Conservation (phyloP, 2,113 vertebrate species). For the Hypanus sabinus region DNA sequence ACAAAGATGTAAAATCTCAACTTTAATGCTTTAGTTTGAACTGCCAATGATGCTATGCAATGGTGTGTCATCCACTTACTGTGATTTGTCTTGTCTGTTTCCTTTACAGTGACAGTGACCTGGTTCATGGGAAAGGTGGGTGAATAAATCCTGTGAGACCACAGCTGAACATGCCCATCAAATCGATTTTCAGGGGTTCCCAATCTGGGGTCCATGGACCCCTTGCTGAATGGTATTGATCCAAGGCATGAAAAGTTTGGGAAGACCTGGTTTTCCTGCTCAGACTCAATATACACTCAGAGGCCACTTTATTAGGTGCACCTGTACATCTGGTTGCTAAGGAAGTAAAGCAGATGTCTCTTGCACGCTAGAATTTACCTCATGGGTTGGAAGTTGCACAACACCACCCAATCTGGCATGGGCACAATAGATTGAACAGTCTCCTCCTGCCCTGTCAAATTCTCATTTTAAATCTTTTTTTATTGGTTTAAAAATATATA, state of each 20-base stretch:
- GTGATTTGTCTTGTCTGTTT: background rate
- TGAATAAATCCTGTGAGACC: background rate
- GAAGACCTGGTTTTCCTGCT: no score
- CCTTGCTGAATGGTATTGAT: no score
- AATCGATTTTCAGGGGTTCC: background rate
- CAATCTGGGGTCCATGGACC: no score
- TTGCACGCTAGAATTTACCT: background rate
- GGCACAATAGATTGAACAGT: no score
- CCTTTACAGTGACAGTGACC: no score
- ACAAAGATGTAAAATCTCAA: background rate
- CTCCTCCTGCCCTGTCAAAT: no score
- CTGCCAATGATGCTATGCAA: background rate
- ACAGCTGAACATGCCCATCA: background rate
- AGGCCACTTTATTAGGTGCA: no score
- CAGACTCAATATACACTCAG: no score
- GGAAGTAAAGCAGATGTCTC: background rate
- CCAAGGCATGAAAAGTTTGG: no score
- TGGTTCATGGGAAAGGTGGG: no score
- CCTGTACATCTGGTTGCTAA: background rate
- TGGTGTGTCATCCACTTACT: background rate
- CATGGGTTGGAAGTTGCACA: background rate
- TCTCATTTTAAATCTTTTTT: no score
- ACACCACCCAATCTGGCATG: background rate
- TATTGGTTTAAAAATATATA: no score
- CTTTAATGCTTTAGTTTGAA: background rate